Conservation (phyloP, 2,888 invertebrate genomes). For the Ochropleura leucogaster region DNA sequence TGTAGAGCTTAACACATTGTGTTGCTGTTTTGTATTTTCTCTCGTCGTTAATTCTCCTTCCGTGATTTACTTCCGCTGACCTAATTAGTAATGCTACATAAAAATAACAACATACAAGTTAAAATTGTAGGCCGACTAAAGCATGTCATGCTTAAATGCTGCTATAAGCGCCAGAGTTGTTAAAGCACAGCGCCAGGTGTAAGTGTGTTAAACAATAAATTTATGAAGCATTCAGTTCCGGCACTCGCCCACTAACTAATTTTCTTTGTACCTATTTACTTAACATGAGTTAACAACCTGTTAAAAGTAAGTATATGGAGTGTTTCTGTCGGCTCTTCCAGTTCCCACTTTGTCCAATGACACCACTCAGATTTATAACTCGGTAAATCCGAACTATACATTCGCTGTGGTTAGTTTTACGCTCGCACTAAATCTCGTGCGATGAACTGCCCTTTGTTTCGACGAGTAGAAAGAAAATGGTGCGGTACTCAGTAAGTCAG, state of each 20-base stretch:
- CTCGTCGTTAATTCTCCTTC: constrained; percentile 25
- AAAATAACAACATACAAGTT: not conserved
- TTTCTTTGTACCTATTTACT: constrained; percentile 53
- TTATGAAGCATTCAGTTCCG: constrained; percentile 66
- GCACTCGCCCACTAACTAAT: constrained; percentile 53
- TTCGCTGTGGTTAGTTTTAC: constrained; percentile 67
- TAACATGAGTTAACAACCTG: constrained; percentile 38
- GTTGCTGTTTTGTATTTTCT: constrained; percentile 35
- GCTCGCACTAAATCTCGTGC: constrained; percentile 71
- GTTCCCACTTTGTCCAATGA: constrained; percentile 51
- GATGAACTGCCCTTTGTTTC: constrained; percentile 72
- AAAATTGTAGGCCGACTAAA: not conserved
- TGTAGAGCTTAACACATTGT: constrained; percentile 41
- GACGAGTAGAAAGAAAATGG: constrained; percentile 65
- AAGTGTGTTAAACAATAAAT: constrained; percentile 64
- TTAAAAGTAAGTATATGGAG: constrained; percentile 27
- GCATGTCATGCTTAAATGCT: constrained; percentile 36
- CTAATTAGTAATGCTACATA: constrained; percentile 8
- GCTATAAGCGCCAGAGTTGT: constrained; percentile 45
- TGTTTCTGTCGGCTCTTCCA: constrained; percentile 50
- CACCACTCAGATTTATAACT: constrained; percentile 67
- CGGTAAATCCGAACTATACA: constrained; percentile 69
- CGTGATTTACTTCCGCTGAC: constrained; percentile 27
- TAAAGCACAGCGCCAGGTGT: constrained; percentile 47
- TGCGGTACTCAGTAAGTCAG: constrained; percentile 45